A percentile compares a stretch with the other conserved stretches of the same genome.
Conservation (phyloP, 2,888 invertebrate species). For the Plagiodera versicolora region DNA sequence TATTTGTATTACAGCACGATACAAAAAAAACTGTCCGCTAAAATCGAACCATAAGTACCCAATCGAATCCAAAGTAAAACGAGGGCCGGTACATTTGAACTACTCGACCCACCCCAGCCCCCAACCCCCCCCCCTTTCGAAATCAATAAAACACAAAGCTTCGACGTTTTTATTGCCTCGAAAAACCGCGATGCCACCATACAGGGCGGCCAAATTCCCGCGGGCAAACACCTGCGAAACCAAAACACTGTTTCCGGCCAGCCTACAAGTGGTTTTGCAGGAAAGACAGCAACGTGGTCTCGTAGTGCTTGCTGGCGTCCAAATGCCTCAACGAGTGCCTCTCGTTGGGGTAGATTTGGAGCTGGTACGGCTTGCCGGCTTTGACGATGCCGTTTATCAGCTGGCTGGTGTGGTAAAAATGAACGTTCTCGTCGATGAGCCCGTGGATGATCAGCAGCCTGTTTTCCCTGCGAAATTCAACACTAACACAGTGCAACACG, state of each 20-base stretch:
- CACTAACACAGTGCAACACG: no score
- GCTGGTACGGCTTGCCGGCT: constrained; percentile 94
- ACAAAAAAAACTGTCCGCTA: neutral
- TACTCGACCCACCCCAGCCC: no score
- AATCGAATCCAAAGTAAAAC: no score
- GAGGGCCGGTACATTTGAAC: no score
- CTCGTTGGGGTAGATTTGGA: constrained; percentile 95
- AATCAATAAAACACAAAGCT: no score
- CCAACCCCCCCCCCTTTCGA: no score
- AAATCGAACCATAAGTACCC: no score
- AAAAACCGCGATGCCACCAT: no score
- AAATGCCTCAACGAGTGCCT: constrained; percentile 92
- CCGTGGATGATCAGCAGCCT: constrained; percentile 95
- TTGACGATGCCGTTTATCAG: constrained; percentile 87
- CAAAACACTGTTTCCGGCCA: neutral
- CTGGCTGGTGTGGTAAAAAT: constrained; percentile 94
- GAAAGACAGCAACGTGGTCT: constrained; percentile 90
- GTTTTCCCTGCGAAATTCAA: constrained; percentile 84
- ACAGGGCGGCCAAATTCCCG: no score
- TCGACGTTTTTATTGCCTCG: no score
- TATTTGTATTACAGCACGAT: neutral
- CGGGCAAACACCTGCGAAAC: no score
- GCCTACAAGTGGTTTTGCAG: constrained; percentile 75
- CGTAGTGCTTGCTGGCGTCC: constrained; percentile 95
- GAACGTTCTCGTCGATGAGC: constrained; percentile 97